Evolutionary conservation across 2,113 vertebrate genomes (phyloP).

Genomic region (Rhadina sibilatrix): DNA sequence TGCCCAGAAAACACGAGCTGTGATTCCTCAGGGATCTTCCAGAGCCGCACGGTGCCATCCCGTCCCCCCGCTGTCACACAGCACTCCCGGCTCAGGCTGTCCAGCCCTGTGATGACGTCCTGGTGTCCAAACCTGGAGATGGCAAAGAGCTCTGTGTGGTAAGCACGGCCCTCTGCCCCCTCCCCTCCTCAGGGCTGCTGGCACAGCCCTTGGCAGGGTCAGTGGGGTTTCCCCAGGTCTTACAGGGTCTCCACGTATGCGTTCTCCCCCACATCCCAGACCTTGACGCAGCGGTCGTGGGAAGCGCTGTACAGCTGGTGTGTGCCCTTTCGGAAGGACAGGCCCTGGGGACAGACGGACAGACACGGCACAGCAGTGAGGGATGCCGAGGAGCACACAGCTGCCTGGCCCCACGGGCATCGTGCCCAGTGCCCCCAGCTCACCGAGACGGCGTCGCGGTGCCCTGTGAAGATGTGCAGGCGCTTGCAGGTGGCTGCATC

Average conservation of each 20-base stretch:
- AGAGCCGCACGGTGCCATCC: conserved; percentile 88
- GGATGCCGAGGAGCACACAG: rapidly evolving
- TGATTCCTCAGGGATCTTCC: conserved; percentile 96
- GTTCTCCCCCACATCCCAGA: conserved; percentile 95
- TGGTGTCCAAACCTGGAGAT: conserved; percentile 89
- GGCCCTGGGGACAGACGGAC: conserved; percentile 68
- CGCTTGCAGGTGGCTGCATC: conserved; percentile 85
- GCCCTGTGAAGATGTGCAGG: conserved; percentile 89
- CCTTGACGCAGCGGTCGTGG: conserved; percentile 91
- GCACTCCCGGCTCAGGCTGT: conserved; percentile 90
- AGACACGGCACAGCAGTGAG: not conserved
- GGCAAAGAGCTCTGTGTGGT: not conserved
- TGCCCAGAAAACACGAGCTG: conserved; percentile 94
- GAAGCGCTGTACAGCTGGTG: conserved; percentile 94
- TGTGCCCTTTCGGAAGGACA: conserved; percentile 90
- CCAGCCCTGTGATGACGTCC: conserved; percentile 87
- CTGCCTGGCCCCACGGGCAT: not conserved
- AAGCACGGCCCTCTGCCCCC: rapidly evolving
- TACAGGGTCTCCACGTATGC: conserved; percentile 95
- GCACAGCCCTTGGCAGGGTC: not conserved
- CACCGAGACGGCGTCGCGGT: conserved; percentile 89
- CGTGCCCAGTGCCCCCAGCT: rapidly evolving
- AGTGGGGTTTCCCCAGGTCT: conserved; percentile 30
- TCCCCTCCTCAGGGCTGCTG: not conserved
- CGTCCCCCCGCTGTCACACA: conserved; percentile 92